A percentile compares a stretch with the other conserved stretches of the same genome.
These are phyloP conservation scores for Eutrigla gurnardus DNA, from an alignment of 2,797 vertebrate species.

Conservation along the genomic window DNA sequence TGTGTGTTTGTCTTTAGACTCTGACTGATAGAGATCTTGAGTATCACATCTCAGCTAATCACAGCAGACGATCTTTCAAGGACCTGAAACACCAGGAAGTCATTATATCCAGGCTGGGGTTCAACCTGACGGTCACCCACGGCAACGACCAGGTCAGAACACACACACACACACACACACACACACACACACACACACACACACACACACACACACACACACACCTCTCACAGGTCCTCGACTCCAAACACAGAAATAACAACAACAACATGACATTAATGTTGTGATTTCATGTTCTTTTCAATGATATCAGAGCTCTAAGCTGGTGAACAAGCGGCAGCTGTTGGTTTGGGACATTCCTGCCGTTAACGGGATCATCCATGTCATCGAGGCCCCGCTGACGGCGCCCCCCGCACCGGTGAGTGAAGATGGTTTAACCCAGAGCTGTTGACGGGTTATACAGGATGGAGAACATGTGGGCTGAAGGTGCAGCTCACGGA, in stretches of 20 bases:
- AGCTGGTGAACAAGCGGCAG: constrained; percentile 83
- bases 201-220: no score
- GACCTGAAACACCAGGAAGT: constrained; percentile 82
- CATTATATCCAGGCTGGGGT: constrained; percentile 87
- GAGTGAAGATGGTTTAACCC: constrained; percentile 47
- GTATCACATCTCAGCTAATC: constrained; percentile 88
- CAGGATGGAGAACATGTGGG: no score
- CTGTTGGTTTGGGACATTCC: constrained; percentile 92
- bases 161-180: constrained; percentile 2
- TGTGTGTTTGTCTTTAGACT: constrained; percentile 72
- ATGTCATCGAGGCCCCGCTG: constrained; percentile 89
- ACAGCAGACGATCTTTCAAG: constrained; percentile 83
- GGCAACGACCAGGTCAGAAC: constrained; percentile 66
- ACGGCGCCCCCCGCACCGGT: constrained; percentile 78
- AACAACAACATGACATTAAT: not conserved
- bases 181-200: not conserved
- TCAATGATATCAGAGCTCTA: constrained; percentile 63
- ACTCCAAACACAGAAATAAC: not conserved
- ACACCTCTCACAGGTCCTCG: not conserved
- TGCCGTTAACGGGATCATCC: constrained; percentile 93
- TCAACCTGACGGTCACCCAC: constrained; percentile 79
- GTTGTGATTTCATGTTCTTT: not conserved
- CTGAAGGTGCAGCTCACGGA: not conserved
- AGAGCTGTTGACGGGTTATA: not conserved
- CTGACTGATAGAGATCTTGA: constrained; percentile 91